Conservation (phyloP, 2,888 invertebrate species). For the Sarcophaga subvicina region DNA sequence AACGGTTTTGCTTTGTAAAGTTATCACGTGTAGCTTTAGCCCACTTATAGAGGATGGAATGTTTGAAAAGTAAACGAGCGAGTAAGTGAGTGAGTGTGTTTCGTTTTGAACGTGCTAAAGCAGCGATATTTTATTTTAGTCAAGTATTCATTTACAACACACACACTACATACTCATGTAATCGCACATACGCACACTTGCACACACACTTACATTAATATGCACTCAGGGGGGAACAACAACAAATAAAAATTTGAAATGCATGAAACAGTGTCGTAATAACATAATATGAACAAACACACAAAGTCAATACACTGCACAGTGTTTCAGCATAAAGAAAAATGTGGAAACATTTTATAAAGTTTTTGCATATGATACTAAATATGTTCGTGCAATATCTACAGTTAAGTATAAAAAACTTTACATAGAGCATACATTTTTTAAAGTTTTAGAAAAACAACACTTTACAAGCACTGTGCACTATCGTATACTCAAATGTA, state of each 20-base stretch:
- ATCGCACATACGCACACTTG: slow-evolving; percentile 8
- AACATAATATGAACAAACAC: slow-evolving; percentile 23
- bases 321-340: not conserved
- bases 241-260: slow-evolving; percentile 24
- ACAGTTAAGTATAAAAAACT: too few species aligned
- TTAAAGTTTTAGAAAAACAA: too few species aligned
- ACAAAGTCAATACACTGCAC: slow-evolving; percentile 20
- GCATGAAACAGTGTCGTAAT: slow-evolving; percentile 38
- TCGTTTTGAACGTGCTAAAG: slow-evolving; percentile 49
- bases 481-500: not conserved
- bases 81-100: slow-evolving; percentile 48
- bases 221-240: not conserved
- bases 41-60: slow-evolving; percentile 24
- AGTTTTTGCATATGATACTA: too few species aligned
- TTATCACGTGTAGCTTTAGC: slow-evolving; percentile 41
- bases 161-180: slow-evolving; percentile 2
- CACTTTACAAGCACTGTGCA: slow-evolving; percentile 16
- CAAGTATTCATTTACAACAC: slow-evolving; percentile 47
- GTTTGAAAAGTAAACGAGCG: slow-evolving; percentile 45
- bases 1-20: slow-evolving; percentile 10
- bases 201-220: not conserved
- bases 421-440: too few species aligned
- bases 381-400: too few species aligned
- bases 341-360: not conserved
- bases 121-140: slow-evolving; percentile 24